These are phyloP conservation scores for Conistra vaccinii DNA, from an alignment of 2,888 invertebrate species.

Conservation along the genomic window DNA sequence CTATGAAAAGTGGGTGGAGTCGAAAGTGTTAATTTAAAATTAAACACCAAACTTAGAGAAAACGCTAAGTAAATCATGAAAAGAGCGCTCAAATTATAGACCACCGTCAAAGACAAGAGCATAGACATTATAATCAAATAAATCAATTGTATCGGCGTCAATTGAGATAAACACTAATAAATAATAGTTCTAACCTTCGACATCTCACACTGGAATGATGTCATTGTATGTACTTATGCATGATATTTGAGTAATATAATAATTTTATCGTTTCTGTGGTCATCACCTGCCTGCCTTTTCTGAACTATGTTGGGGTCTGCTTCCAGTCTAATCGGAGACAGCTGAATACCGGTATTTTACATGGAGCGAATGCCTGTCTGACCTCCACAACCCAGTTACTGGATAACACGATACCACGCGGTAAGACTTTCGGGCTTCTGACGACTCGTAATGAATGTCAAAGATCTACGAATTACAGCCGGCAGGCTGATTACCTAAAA, in stretches of 20 bases:
- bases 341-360: background rate
- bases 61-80: no score
- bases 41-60: no score
- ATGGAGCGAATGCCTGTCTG: background rate
- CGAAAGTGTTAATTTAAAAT: no score
- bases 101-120: background rate
- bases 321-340: background rate
- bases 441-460: background rate
- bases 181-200: conserved; percentile 25
- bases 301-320: background rate
- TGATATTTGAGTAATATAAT: conserved; percentile 14
- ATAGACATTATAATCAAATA: background rate
- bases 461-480: background rate
- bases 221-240: conserved; percentile 13
- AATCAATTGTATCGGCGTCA: conserved; percentile 19
- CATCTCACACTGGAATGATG: conserved; percentile 5
- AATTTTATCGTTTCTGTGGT: background rate
- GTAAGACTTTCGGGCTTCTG: background rate
- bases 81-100: background rate
- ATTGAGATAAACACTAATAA: conserved; percentile 32
- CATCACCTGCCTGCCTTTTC: no score
- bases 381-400: background rate
- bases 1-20: no score
- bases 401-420: background rate
- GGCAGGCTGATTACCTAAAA: no score